A percentile compares a stretch with the other conserved stretches of the same genome.
phyloP scores from a whole-genome alignment of 1,140 invertebrate genomes.

The Ips nitidus region DNA sequence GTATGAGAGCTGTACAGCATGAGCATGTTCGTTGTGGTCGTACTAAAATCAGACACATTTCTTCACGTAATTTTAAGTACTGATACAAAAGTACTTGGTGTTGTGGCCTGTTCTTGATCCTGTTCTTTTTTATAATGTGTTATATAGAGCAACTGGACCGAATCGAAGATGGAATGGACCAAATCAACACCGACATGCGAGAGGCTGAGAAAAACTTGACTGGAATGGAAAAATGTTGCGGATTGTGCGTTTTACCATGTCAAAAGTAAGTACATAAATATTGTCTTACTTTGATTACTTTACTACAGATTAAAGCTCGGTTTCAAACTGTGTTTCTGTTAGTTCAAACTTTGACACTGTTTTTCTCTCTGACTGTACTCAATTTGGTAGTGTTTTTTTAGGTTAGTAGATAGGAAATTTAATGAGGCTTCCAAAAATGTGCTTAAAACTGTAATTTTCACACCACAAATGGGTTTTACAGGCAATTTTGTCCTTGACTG shows the following conservation, averaged over 20 bases:
- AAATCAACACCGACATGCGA: slow-evolving; percentile 98
- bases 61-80: slow-evolving; percentile 18
- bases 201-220: slow-evolving; percentile 99
- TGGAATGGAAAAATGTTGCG: slow-evolving; percentile 99
- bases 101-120: background rate
- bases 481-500: no score
- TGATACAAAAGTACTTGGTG: slow-evolving; percentile 4
- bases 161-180: slow-evolving; percentile 99
- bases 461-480: no score
- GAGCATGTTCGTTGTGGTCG: slow-evolving; percentile 36
- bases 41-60: slow-evolving; percentile 24
- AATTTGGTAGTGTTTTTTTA: no score
- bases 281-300: background rate
- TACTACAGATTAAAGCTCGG: background rate
- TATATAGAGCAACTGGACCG: slow-evolving; percentile 95
- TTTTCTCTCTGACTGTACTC: no score
- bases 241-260: slow-evolving; percentile 96
- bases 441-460: no score
- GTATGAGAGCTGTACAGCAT: slow-evolving; percentile 29
- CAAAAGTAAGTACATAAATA: slow-evolving; percentile 75
- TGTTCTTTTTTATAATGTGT: background rate
- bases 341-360: no score
- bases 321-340: background rate
- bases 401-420: no score
- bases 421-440: no score